Conservation (phyloP, 2,888 invertebrate genomes). For the Alitta virens region DNA sequence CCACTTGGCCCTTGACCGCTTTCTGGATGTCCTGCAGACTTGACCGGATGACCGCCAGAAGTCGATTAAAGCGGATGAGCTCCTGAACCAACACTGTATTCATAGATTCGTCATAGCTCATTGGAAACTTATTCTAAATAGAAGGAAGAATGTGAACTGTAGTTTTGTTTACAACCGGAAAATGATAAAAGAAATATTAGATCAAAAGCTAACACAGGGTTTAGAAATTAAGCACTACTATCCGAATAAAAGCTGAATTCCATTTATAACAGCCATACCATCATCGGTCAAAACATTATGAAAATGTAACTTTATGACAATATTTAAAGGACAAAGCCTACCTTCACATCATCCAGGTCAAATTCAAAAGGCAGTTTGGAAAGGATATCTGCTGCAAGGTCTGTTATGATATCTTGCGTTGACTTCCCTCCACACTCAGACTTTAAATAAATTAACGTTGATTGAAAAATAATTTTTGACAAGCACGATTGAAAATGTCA, state of each 20-base stretch:
- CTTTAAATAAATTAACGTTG: too few species aligned
- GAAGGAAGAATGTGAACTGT: background rate
- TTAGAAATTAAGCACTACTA: too few species aligned
- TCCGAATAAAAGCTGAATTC: background rate
- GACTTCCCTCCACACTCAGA: constrained; percentile 49
- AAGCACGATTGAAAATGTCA: too few species aligned
- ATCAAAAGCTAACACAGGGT: too few species aligned
- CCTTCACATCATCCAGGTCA: constrained; percentile 54
- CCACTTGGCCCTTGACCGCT: constrained; percentile 54
- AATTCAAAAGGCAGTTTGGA: constrained; percentile 53
- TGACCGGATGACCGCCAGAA: constrained; percentile 47
- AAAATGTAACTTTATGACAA: too few species aligned
- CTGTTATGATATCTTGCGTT: constrained; percentile 53
- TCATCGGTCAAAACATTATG: too few species aligned
- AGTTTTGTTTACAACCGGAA: too few species aligned
- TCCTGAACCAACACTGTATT: constrained; percentile 56
- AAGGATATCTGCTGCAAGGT: constrained; percentile 52
- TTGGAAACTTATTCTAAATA: constrained; percentile 49
- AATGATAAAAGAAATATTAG: background rate
- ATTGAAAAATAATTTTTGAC: too few species aligned
- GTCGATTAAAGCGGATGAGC: constrained; percentile 53
- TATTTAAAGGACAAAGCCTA: constrained; percentile 24
- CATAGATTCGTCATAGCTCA: constrained; percentile 55
- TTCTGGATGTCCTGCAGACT: constrained; percentile 52
- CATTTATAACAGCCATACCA: too few species aligned